Conservation (phyloP, 2,888 invertebrate species). For the Drosophila vallismaia region DNA sequence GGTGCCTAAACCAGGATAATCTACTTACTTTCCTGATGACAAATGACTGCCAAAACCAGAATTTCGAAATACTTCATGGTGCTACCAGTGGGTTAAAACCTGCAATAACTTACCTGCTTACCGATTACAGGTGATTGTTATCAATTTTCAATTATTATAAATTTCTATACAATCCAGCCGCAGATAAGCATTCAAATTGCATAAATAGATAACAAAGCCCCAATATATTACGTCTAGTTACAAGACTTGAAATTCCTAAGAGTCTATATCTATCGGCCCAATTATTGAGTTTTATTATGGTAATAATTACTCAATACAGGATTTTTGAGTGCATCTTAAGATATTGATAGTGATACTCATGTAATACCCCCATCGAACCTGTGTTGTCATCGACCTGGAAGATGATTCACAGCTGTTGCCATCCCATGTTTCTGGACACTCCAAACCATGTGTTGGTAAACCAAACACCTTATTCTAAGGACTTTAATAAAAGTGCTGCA, state of each 20-base stretch:
- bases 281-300: conserved; percentile 18
- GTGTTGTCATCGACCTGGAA: conserved; percentile 6
- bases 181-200: conserved; percentile 23
- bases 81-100: conserved; percentile 6
- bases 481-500: conserved; percentile 4
- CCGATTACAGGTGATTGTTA: conserved; percentile 13
- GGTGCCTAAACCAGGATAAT: no score
- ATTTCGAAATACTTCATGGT: conserved; percentile 52
- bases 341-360: neutral
- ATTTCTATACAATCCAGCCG: conserved; percentile 7
- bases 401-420: conserved; percentile 11
- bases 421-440: conserved; percentile 3
- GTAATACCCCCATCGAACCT: conserved; percentile 2
- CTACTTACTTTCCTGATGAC: conserved; percentile 41
- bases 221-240: conserved; percentile 54
- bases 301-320: conserved; percentile 51
- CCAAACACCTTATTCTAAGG: conserved; percentile 2
- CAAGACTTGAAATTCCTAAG: conserved; percentile 5
- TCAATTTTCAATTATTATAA: conserved; percentile 8
- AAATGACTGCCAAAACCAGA: conserved; percentile 41
- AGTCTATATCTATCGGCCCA: conserved; percentile 12
- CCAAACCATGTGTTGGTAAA: neutral
- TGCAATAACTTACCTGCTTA: neutral
- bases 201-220: conserved; percentile 25
- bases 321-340: conserved; percentile 24